Percentiles rank a stretch among this genome's conserved stretches.
phyloP scores from a whole-genome alignment of 2,113 vertebrate species.

The Hyla sarda region DNA sequence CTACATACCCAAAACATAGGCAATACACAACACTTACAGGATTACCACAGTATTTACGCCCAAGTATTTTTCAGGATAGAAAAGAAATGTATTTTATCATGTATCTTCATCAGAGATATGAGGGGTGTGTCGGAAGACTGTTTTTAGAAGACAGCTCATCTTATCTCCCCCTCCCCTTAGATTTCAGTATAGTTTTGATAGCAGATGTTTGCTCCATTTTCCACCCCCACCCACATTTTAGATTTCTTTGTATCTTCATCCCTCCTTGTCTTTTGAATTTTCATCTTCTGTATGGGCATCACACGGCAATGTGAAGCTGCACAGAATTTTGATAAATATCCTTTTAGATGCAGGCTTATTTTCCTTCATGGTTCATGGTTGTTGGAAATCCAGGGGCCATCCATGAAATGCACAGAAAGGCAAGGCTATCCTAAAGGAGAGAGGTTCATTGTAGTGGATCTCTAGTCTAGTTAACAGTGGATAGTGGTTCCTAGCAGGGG shows the following conservation, averaged over 20 bases:
- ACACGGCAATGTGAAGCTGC: neutral
- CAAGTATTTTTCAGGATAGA: no score
- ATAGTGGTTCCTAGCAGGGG: no score
- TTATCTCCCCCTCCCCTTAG: slow-evolving; percentile 2
- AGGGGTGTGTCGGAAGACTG: slow-evolving; percentile 8
- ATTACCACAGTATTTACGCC: neutral
- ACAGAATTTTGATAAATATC: neutral
- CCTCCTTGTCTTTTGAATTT: neutral
- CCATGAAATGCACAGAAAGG: neutral
- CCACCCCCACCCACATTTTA: neutral
- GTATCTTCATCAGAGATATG: neutral
- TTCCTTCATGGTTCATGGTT: neutral
- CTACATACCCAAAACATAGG: neutral
- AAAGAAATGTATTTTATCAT: neutral
- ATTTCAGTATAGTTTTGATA: slow-evolving; percentile 7
- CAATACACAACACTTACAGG: neutral
- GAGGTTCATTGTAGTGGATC: no score
- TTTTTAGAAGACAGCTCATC: neutral
- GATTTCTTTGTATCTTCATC: neutral
- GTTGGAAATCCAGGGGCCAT: neutral
- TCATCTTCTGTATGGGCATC: neutral
- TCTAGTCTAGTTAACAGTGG: no score
- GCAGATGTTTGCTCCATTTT: slow-evolving; percentile 13
- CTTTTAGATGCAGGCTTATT: neutral
- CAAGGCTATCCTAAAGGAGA: no score